A percentile compares a stretch with the other conserved stretches of the same genome.
Evolutionary conservation across 2,888 invertebrate species (phyloP).

Genomic region (Chelonus formosanus): DNA sequence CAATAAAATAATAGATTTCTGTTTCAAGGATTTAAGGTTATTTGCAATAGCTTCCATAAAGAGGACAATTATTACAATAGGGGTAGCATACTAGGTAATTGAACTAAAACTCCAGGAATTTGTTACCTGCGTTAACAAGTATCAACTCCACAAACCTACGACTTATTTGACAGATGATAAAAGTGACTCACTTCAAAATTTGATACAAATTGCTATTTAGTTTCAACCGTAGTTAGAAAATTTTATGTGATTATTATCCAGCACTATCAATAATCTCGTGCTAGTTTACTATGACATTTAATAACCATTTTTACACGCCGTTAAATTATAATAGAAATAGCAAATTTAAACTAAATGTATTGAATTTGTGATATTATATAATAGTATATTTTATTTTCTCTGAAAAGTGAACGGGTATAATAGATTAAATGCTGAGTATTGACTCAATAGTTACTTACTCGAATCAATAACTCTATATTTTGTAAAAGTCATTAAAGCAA

Average conservation of each 20-base stretch:
- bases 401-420: too few species aligned
- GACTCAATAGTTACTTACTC: too few species aligned
- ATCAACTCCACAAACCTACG: not conserved
- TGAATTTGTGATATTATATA: too few species aligned
- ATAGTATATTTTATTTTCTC: too few species aligned
- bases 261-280: not conserved
- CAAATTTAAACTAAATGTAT: too few species aligned
- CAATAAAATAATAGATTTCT: not conserved
- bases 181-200: not conserved
- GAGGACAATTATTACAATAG: not conserved
- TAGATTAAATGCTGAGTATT: too few species aligned
- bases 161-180: conserved; percentile 3
- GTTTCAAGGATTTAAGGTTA: not conserved
- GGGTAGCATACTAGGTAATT: not conserved
- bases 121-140: conserved; percentile 9
- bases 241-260: not conserved
- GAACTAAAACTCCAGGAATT: not conserved
- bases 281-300: not conserved
- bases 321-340: not conserved
- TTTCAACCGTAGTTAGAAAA: too few species aligned
- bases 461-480: too few species aligned
- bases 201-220: too few species aligned
- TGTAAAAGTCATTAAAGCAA: too few species aligned
- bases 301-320: not conserved
- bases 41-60: not conserved